phyloP scores from a whole-genome alignment of 2,113 vertebrate species.

The Channa argus region DNA sequence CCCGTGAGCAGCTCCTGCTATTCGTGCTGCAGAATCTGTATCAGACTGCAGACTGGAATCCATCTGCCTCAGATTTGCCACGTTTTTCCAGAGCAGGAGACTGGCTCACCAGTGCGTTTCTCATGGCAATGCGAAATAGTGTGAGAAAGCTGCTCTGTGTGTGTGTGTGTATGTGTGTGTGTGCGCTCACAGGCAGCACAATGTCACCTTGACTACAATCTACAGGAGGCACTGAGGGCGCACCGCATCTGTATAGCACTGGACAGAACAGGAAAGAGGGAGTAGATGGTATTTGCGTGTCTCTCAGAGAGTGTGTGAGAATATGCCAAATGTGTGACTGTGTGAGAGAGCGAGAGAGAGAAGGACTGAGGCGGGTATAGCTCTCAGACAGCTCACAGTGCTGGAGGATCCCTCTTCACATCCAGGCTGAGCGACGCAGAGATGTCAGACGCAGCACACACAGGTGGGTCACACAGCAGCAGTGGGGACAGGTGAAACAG shows the following conservation, averaged over 20 bases:
- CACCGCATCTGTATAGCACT: constrained; percentile 71
- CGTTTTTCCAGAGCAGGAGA: constrained; percentile 60
- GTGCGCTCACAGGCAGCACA: constrained; percentile 52
- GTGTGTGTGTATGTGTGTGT: constrained; percentile 4
- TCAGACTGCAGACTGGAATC: constrained; percentile 54
- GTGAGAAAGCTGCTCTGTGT: constrained; percentile 58
- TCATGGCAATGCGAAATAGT: constrained; percentile 75
- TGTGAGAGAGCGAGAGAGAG: constrained; percentile 51
- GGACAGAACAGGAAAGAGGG: constrained; percentile 62
- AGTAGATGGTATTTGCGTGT: constrained; percentile 55
- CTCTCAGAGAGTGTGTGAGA: constrained; percentile 60
- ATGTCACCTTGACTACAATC: constrained; percentile 83
- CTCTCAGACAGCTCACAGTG: constrained; percentile 70
- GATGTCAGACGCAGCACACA: constrained; percentile 74
- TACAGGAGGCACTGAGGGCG: constrained; percentile 70
- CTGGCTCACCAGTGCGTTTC: constrained; percentile 64
- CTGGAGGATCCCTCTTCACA: constrained; percentile 74
- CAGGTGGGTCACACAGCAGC: constrained; percentile 71
- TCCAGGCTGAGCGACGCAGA: constrained; percentile 71
- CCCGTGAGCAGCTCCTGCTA: constrained; percentile 18
- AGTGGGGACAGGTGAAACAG: constrained; percentile 50
- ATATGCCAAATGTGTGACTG: constrained; percentile 64
- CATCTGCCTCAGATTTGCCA: constrained; percentile 72
- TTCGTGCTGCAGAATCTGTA: constrained; percentile 48
- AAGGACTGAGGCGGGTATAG: constrained; percentile 67